A percentile compares a stretch with the other conserved stretches of the same genome.
These are phyloP conservation scores for Samia ricini DNA, from an alignment of 1,140 invertebrate species.

Conservation along the genomic window DNA sequence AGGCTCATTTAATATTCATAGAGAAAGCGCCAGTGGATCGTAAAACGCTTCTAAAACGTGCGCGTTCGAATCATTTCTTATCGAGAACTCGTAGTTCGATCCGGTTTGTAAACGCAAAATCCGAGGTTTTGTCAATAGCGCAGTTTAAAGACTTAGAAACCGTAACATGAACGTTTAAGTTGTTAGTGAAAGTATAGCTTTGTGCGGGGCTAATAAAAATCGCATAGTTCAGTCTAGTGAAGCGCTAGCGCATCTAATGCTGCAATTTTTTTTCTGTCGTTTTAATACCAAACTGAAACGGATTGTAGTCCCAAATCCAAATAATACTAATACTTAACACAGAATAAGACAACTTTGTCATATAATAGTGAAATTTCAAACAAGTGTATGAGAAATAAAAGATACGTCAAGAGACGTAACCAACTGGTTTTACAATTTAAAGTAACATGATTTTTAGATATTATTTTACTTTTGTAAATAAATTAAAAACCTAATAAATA, in stretches of 20 bases:
- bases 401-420: too few species aligned
- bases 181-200: constrained; percentile 59
- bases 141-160: constrained; percentile 11
- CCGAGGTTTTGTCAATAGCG: constrained; percentile 27
- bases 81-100: constrained; percentile 18
- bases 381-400: too few species aligned
- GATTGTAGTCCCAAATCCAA: too few species aligned
- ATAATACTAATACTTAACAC: too few species aligned
- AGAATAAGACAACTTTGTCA: too few species aligned
- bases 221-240: constrained; percentile 41
- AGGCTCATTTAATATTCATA: neutral
- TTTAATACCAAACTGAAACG: too few species aligned
- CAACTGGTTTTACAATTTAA: too few species aligned
- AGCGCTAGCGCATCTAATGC: constrained; percentile 24
- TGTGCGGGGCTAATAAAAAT: constrained; percentile 60
- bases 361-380: too few species aligned
- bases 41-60: constrained; percentile 14
- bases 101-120: constrained; percentile 17
- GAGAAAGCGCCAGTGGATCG: constrained; percentile 16
- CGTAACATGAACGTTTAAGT: constrained; percentile 26
- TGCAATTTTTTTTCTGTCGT: neutral
- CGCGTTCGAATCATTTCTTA: constrained; percentile 19
- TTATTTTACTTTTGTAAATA: too few species aligned
- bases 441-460: too few species aligned
- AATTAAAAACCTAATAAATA: too few species aligned